Conservation (phyloP, 2,888 invertebrate genomes). For the Tiphia femorata region DNA sequence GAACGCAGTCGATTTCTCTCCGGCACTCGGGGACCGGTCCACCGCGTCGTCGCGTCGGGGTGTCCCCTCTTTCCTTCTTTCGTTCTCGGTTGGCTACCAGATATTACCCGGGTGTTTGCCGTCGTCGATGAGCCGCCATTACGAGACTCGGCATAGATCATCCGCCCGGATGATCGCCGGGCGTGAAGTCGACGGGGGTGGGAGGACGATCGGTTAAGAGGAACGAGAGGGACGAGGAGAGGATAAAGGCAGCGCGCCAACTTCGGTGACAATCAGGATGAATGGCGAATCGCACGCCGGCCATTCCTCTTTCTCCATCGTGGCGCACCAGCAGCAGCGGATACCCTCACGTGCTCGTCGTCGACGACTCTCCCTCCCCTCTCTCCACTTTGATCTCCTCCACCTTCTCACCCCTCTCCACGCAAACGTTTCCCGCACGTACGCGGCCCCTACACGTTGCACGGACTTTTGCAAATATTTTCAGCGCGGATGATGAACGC, state of each 20-base stretch:
- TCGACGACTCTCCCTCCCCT: background rate
- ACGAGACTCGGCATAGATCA: conserved; percentile 40
- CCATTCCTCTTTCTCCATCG: conserved; percentile 47
- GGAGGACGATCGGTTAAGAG: conserved; percentile 4
- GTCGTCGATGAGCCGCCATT: conserved; percentile 38
- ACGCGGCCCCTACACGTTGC: no score
- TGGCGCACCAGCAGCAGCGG: no score
- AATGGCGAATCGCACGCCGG: conserved; percentile 51
- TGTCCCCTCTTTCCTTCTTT: background rate
- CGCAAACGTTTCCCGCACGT: conserved; percentile 15
- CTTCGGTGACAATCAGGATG: conserved; percentile 59
- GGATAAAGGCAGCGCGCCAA: conserved; percentile 39
- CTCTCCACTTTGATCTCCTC: background rate
- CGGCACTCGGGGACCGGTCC: conserved; percentile 22
- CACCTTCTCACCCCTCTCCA: background rate
- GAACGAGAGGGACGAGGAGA: conserved; percentile 14
- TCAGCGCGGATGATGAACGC: conserved; percentile 62
- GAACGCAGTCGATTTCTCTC: conserved; percentile 43
- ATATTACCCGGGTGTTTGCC: conserved; percentile 17
- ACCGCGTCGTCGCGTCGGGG: background rate
- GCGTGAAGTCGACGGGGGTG: background rate
- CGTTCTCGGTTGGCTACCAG: conserved; percentile 26
- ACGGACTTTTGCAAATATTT: conserved; percentile 61
- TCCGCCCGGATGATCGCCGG: conserved; percentile 42
- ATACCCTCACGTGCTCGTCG: conserved; percentile 27